These are phyloP conservation scores for Chrysocyon brachyurus DNA, from an alignment of 2,797 vertebrate genomes.

Conservation along the genomic window DNA sequence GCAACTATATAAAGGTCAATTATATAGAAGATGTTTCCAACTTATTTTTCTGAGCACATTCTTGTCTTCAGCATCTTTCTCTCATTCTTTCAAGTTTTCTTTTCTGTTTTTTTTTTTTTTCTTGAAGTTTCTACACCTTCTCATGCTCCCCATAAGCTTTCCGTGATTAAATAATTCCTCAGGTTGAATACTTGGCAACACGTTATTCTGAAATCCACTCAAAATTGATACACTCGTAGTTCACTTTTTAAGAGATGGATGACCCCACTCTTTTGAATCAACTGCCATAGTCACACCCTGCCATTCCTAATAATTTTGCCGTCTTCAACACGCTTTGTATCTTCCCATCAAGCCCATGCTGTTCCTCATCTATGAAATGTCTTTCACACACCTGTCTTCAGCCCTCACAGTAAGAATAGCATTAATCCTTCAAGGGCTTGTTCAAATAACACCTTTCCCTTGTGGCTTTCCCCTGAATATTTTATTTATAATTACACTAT, in stretches of 20 bases:
- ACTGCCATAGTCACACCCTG: neutral
- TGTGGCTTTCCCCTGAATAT: neutral
- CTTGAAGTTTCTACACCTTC: neutral
- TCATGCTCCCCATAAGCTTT: neutral
- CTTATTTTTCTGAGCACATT: constrained; percentile 27
- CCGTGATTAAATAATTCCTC: neutral
- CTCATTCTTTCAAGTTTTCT: constrained; percentile 1
- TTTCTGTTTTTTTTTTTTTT: neutral
- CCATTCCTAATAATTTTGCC: neutral
- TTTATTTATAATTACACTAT: neutral
- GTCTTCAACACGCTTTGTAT: neutral
- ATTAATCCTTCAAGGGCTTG: neutral
- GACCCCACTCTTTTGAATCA: neutral
- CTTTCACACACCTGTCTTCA: neutral
- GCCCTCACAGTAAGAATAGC: neutral
- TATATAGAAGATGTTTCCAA: neutral
- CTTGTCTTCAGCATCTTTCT: neutral
- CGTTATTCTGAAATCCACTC: constrained; percentile 30
- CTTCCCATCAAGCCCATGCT: neutral
- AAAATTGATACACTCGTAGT: neutral
- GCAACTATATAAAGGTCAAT: neutral
- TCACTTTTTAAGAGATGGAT: neutral
- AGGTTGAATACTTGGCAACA: neutral
- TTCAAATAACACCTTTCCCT: neutral
- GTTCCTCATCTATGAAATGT: neutral